Base-by-base conservation (phyloP, 2,888 invertebrate genomes). In the Cantharis rustica region DNA sequence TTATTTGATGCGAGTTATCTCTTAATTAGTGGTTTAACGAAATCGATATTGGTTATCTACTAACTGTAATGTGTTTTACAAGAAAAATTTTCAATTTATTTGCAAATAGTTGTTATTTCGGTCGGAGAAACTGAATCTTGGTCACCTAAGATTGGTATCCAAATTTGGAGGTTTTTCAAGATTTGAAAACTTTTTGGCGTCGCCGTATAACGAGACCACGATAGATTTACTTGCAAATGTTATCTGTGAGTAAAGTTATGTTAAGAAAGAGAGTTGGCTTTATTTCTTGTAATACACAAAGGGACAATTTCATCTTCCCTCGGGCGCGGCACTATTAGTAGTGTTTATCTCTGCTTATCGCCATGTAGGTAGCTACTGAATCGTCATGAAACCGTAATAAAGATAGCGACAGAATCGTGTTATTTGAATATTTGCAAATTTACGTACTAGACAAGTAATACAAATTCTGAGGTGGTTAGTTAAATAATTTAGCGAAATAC, bases 271-370 rank as follows among this genome's bases (percentile, higher is more conserved):
- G 77, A 71, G 74, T 71, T 74, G 73, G 71, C 71, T 77, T 77
- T 77, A 77, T 77, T 76, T 74, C 77, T 77, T 77, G 74, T 77
- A 74, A 77, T 74, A 72, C 77, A 74, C 77, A 77, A 74, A 77
- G 77, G 77, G 74, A 77, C 77, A 77, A 77, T 77, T 77, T 74
- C 71, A 71, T 77, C 72, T 72, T 81, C 79, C 77, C 79, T 72
- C 73, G 79, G 79, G 80, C 79, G 70, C 74, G 73, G 75, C 74
- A 77, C 80, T 79, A 80, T 81, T 81, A 81, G 80, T 75, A 78
- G 79, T 79, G 80, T 80, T 81, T 81, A 81, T 81, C 80, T 81
- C 76, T 76, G 79, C 80, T 81, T 81, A 81, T 81, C 80, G 79
- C 79, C 77, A 79, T 79, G 79, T 79, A 79, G 80, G 79, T 79